phyloP scores from a whole-genome alignment of 2,888 invertebrate genomes.

The Protodeltote pygarga region DNA sequence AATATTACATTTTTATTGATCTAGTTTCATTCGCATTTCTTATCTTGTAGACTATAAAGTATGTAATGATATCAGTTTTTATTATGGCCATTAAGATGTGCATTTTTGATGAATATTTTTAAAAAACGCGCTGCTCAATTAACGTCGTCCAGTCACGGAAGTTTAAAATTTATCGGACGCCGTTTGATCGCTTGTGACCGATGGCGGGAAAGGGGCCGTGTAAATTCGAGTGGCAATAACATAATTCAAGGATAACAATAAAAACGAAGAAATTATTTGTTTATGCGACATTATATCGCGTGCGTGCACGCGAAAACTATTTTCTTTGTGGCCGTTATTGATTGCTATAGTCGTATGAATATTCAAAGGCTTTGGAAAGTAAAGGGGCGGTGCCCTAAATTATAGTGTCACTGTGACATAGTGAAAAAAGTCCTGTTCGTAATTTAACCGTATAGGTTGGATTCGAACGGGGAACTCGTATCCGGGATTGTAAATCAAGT shows the following conservation, averaged over 20 bases:
- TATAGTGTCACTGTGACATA: slow-evolving; percentile 84
- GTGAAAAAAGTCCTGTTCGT: slow-evolving; percentile 77
- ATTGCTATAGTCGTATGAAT: slow-evolving; percentile 86
- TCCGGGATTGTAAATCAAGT: slow-evolving; percentile 84
- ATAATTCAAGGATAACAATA: slow-evolving; percentile 76
- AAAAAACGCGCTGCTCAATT: slow-evolving; percentile 74
- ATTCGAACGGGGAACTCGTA: slow-evolving; percentile 77
- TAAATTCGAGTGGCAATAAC: slow-evolving; percentile 70
- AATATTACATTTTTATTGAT: slow-evolving; percentile 62
- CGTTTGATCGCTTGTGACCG: slow-evolving; percentile 69
- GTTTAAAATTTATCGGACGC: slow-evolving; percentile 74
- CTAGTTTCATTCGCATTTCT: slow-evolving; percentile 61
- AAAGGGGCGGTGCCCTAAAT: slow-evolving; percentile 84
- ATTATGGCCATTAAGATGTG: slow-evolving; percentile 78
- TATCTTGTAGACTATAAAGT: slow-evolving; percentile 63
- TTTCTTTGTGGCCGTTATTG: slow-evolving; percentile 84
- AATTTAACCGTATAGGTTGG: slow-evolving; percentile 76
- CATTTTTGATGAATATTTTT: slow-evolving; percentile 81
- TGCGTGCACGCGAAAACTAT: slow-evolving; percentile 86
- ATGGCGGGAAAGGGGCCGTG: slow-evolving; percentile 54
- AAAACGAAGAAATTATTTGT: slow-evolving; percentile 84
- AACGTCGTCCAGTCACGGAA: slow-evolving; percentile 83
- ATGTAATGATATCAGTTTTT: slow-evolving; percentile 73
- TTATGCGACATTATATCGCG: slow-evolving; percentile 85
- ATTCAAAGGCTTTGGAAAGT: slow-evolving; percentile 84